These are phyloP conservation scores for Hapalemur alaotrensis DNA, from an alignment of 2,797 vertebrate species.

Conservation along the genomic window DNA sequence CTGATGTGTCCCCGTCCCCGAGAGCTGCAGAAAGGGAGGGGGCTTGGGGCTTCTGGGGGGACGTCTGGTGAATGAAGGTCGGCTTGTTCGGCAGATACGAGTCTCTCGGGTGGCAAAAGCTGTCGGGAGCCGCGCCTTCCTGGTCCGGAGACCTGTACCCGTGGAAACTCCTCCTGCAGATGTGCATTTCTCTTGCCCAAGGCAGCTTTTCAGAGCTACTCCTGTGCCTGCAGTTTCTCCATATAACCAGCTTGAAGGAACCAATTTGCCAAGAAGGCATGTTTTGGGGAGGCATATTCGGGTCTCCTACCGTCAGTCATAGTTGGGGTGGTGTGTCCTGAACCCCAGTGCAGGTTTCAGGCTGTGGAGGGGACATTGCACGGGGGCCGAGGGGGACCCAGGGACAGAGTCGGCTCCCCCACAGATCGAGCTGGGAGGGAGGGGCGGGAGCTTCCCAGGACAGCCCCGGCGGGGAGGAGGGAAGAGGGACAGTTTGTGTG, in stretches of 20 bases:
- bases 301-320: too few species aligned
- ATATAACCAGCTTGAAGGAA: neutral
- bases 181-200: too few species aligned
- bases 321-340: neutral
- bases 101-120: neutral
- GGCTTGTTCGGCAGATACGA: rapidly evolving
- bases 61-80: neutral
- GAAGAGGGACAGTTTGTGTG: neutral
- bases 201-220: neutral
- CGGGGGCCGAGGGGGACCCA: neutral
- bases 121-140: neutral
- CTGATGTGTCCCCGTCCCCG: neutral
- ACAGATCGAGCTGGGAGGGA: neutral
- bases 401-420: neutral
- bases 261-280: neutral
- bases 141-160: neutral
- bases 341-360: neutral
- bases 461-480: neutral
- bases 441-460: neutral
- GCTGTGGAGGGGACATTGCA: neutral
- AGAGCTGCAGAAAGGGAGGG: neutral
- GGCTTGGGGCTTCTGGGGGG: neutral
- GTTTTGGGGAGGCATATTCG: neutral
- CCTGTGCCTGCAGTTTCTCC: neutral
- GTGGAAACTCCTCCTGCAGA: too few species aligned